Conservation (phyloP, 92 coral and sea anemone species). For the Heteractis magnifica region DNA sequence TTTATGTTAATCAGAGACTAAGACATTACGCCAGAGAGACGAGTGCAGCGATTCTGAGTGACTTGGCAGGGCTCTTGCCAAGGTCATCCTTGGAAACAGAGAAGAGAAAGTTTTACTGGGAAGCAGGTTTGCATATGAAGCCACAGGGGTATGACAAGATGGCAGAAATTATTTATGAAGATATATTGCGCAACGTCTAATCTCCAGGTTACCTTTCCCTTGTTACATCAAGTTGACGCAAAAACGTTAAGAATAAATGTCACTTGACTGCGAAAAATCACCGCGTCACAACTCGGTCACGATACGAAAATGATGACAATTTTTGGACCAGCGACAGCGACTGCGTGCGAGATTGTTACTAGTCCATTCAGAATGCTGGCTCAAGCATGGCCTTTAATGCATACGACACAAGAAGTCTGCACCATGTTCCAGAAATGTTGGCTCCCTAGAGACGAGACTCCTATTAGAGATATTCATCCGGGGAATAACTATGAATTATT, state of each 20-base stretch:
- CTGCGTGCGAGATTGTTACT: background rate
- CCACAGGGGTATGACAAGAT: constrained; percentile 85
- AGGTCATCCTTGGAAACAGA: constrained; percentile 58
- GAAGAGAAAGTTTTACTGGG: constrained; percentile 76
- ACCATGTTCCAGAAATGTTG: too few relatives aligned
- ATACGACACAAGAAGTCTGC: too few relatives aligned
- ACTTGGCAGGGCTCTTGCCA: constrained; percentile 72
- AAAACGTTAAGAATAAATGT: too few relatives aligned
- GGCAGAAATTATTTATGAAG: constrained; percentile 85
- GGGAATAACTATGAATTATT: too few relatives aligned
- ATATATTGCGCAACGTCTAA: constrained; percentile 58
- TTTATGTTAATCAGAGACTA: constrained; percentile 65
- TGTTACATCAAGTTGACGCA: background rate
- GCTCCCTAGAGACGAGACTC: too few relatives aligned
- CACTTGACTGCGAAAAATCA: too few relatives aligned
- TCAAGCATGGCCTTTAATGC: background rate
- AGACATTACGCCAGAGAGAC: constrained; percentile 74
- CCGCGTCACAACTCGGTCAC: too few relatives aligned
- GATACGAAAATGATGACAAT: background rate
- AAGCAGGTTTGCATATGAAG: constrained; percentile 76
- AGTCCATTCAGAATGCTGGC: background rate
- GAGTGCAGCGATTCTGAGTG: constrained; percentile 72
- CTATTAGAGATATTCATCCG: too few relatives aligned
- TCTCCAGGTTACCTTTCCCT: background rate
- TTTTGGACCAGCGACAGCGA: background rate